Percentiles rank a stretch among this genome's conserved stretches.
phyloP scores from a whole-genome alignment of 1,140 invertebrate genomes.

The roundworm (Caenorhabditis elegans) region WBcel235 BX284606.5:7236501-7237000 shows the following conservation, averaged over 20 bases:
- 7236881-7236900: not conserved
- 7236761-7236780: conserved; percentile 3
- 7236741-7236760: not conserved
- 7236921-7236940: not conserved
- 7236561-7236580: too few relatives aligned
- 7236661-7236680: too few relatives aligned
- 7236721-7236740: too few relatives aligned
- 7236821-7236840: not conserved
- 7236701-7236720: too few relatives aligned
- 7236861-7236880: conserved; percentile 11
- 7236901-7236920: conserved; percentile 9
- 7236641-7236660: too few relatives aligned
- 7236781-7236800: not conserved
- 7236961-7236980: conserved; percentile 12
- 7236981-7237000: conserved; percentile 23
- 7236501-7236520: too few relatives aligned
- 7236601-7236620: too few relatives aligned
- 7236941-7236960: conserved; percentile 27
- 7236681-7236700: too few relatives aligned
- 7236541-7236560: too few relatives aligned
- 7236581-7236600: too few relatives aligned
- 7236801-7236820: not conserved
- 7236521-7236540: too few relatives aligned
- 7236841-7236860: not conserved
- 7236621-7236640: too few relatives aligned